Evolutionary conservation across 2,113 vertebrate species (phyloP).

Genomic region (Casuarius casuarius): DNA sequence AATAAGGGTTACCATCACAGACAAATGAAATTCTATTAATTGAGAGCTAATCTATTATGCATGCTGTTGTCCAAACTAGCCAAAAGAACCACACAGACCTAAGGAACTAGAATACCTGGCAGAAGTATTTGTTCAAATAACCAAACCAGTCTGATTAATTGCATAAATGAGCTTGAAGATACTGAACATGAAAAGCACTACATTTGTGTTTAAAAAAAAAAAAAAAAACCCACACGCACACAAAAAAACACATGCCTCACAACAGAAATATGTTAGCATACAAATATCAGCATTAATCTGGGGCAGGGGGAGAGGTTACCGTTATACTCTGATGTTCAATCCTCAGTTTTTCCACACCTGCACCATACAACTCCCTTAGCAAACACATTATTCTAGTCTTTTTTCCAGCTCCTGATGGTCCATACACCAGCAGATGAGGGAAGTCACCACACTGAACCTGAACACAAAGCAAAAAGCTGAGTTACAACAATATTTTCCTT

Average conservation of each 20-base stretch:
- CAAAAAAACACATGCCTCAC: not conserved
- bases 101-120: not conserved
- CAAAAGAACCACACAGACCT: accelerated
- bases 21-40: not conserved
- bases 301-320: conserved; percentile 72
- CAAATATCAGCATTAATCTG: not conserved
- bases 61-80: not conserved
- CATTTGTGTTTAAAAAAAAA: not conserved
- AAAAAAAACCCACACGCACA: not conserved
- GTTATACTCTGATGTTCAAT: conserved; percentile 96
- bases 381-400: conserved; percentile 99
- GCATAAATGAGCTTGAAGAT: not conserved
- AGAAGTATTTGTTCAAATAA: not conserved
- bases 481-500: not conserved
- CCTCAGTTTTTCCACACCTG: conserved; percentile 94
- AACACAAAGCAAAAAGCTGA: not conserved
- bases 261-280: not conserved
- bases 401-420: conserved; percentile 95
- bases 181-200: accelerated
- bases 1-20: not conserved
- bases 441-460: conserved; percentile 97
- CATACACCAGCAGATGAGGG: conserved; percentile 94
- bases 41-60: not conserved
- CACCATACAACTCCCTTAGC: conserved; percentile 91
- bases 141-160: not conserved